Conservation (phyloP, 2,888 invertebrate genomes). For the Hermaeophaga mercurialis region DNA sequence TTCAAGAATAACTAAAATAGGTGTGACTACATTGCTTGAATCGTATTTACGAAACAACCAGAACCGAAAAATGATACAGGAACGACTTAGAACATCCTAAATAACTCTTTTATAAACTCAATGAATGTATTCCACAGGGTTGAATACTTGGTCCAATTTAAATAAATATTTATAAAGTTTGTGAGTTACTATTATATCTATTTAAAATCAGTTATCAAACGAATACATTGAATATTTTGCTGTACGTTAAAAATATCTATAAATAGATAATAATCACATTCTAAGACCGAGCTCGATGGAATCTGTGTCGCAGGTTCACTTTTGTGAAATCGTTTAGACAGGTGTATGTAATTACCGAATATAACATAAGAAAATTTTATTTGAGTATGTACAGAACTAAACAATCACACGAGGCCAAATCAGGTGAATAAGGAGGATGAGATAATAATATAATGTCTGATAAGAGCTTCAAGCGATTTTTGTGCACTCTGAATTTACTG, state of each 20-base stretch:
- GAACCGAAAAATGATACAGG: too few relatives aligned
- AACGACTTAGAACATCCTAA: background rate
- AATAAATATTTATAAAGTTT: too few relatives aligned
- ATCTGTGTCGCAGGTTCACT: constrained; percentile 37
- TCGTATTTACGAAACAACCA: too few relatives aligned
- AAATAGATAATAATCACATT: constrained; percentile 24
- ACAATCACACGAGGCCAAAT: too few relatives aligned
- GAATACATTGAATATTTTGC: background rate
- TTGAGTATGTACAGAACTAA: too few relatives aligned
- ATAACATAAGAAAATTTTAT: background rate
- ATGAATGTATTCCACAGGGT: background rate
- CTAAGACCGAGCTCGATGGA: constrained; percentile 14
- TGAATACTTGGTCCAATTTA: too few relatives aligned
- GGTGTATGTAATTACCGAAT: constrained; percentile 26
- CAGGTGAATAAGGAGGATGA: too few relatives aligned
- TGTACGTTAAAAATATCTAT: constrained; percentile 17
- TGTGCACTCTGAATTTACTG: too few relatives aligned
- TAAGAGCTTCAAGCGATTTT: too few relatives aligned
- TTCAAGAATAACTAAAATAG: constrained; percentile 10
- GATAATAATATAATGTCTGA: too few relatives aligned
- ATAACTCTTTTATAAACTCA: background rate
- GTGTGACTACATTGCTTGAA: too few relatives aligned
- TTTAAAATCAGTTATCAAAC: background rate
- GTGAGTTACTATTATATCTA: too few relatives aligned
- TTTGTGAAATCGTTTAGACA: constrained; percentile 36